phyloP scores from a whole-genome alignment of 1,140 invertebrate species.

The Drosophila persimilis region DNA sequence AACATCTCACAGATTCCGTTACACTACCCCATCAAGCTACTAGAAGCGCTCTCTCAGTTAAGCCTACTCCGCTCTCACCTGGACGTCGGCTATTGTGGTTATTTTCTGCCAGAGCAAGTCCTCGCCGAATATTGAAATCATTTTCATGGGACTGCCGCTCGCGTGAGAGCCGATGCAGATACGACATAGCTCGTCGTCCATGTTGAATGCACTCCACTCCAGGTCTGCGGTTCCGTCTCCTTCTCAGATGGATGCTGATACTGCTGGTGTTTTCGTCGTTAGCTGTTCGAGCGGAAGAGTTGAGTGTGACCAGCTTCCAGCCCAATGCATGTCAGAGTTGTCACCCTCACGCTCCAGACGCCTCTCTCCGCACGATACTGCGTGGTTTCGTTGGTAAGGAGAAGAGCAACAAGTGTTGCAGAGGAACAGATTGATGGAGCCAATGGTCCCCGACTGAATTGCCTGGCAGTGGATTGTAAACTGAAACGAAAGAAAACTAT shows the following conservation, averaged over 20 bases:
- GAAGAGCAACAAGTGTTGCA: slow-evolving; percentile 27
- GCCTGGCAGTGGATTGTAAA: slow-evolving; percentile 56
- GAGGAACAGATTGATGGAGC: slow-evolving; percentile 23
- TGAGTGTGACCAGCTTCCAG: neutral
- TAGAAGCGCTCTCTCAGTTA: no score
- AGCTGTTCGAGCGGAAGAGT: slow-evolving; percentile 9
- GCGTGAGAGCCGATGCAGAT: slow-evolving; percentile 77
- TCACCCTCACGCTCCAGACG: no score
- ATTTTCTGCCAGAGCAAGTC: slow-evolving; percentile 81
- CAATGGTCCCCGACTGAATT: slow-evolving; percentile 27
- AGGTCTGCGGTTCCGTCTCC: slow-evolving; percentile 25
- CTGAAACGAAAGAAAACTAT: slow-evolving; percentile 79
- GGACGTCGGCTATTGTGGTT: slow-evolving; percentile 76
- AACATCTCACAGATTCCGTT: no score
- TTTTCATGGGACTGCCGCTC: slow-evolving; percentile 56
- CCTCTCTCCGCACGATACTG: no score
- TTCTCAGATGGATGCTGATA: slow-evolving; percentile 20
- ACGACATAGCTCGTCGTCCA: slow-evolving; percentile 71
- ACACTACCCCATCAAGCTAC: no score
- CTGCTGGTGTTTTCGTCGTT: neutral
- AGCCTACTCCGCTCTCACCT: slow-evolving; percentile 52
- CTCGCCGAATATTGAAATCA: slow-evolving; percentile 82
- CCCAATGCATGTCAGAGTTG: neutral
- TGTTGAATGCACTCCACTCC: slow-evolving; percentile 31
- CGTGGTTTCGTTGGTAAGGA: neutral